Evolutionary conservation across 92 coral and sea anemone genomes (phyloP).

Genomic region (Virgularia gustaviana): DNA sequence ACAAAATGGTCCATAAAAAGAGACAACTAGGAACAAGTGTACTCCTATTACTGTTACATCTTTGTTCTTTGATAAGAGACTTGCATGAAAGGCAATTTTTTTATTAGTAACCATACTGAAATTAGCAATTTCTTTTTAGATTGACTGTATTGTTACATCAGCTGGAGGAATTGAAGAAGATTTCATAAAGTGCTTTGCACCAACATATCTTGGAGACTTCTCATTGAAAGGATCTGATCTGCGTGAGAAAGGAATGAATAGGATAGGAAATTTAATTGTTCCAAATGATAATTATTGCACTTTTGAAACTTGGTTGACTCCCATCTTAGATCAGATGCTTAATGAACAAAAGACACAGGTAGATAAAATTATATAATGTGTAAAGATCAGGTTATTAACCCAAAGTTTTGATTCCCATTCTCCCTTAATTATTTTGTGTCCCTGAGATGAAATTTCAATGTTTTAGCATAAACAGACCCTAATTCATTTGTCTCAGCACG

Average conservation of each 20-base stretch:
- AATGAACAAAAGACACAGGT: slow-evolving; percentile 72
- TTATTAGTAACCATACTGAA: too few species aligned
- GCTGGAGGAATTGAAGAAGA: slow-evolving; percentile 98
- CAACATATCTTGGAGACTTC: slow-evolving; percentile 86
- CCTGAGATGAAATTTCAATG: not conserved
- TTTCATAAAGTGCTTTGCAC: slow-evolving; percentile 84
- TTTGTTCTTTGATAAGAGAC: too few species aligned
- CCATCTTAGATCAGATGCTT: slow-evolving; percentile 73
- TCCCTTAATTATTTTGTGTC: not conserved
- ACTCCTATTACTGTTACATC: too few species aligned
- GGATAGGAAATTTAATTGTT: slow-evolving; percentile 83
- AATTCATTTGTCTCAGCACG: too few species aligned
- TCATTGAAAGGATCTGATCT: slow-evolving; percentile 64
- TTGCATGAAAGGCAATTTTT: too few species aligned
- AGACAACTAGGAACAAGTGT: too few species aligned
- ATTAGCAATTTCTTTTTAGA: slow-evolving; percentile 42
- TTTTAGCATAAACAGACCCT: too few species aligned
- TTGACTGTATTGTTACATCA: slow-evolving; percentile 82
- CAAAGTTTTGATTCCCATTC: not conserved
- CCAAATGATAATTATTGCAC: slow-evolving; percentile 82
- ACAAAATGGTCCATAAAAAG: too few species aligned
- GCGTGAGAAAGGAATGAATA: slow-evolving; percentile 73
- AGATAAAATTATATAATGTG: not conserved
- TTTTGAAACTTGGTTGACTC: slow-evolving; percentile 83
- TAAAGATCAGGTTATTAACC: not conserved